These are phyloP conservation scores for Apotomis betuletana DNA, from an alignment of 2,888 invertebrate genomes.

Conservation along the genomic window DNA sequence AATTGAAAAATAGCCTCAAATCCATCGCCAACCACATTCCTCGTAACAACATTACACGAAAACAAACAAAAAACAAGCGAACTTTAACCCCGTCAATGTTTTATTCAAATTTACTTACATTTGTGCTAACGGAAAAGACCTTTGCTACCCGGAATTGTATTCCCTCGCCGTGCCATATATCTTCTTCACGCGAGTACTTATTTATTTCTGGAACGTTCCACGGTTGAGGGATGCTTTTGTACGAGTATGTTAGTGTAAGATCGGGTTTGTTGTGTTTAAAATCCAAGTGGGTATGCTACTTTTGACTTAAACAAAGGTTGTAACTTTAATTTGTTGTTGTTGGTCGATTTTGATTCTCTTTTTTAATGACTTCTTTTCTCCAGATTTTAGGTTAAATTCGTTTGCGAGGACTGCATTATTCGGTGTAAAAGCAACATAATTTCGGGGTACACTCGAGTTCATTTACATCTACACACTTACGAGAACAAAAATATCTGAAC, in stretches of 20 bases:
- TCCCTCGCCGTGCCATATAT: constrained; percentile 81
- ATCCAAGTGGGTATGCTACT: not conserved
- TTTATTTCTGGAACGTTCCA: constrained; percentile 71
- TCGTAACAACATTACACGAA: constrained; percentile 22
- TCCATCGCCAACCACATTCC: not conserved
- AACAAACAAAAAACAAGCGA: constrained; percentile 42
- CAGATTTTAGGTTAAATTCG: too few relatives aligned
- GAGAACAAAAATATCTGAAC: too few relatives aligned
- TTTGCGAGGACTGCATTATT: too few relatives aligned
- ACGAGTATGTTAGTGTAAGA: constrained; percentile 5
- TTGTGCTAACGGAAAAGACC: constrained; percentile 82
- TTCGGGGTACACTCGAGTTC: too few relatives aligned
- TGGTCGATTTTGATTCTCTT: too few relatives aligned
- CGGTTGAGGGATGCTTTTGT: constrained; percentile 45
- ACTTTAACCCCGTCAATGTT: constrained; percentile 67
- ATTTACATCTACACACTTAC: too few relatives aligned
- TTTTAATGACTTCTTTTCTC: too few relatives aligned
- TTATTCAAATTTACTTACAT: constrained; percentile 84
- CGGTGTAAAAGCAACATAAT: too few relatives aligned
- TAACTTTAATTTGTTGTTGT: too few relatives aligned
- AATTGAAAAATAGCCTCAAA: not conserved
- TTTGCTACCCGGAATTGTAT: constrained; percentile 78
- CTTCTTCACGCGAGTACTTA: constrained; percentile 78
- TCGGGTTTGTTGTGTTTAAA: constrained; percentile 39
- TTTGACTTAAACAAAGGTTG: too few relatives aligned